Conservation (phyloP, 2,888 invertebrate genomes). For the Mesorhabditis spiculigera region DNA sequence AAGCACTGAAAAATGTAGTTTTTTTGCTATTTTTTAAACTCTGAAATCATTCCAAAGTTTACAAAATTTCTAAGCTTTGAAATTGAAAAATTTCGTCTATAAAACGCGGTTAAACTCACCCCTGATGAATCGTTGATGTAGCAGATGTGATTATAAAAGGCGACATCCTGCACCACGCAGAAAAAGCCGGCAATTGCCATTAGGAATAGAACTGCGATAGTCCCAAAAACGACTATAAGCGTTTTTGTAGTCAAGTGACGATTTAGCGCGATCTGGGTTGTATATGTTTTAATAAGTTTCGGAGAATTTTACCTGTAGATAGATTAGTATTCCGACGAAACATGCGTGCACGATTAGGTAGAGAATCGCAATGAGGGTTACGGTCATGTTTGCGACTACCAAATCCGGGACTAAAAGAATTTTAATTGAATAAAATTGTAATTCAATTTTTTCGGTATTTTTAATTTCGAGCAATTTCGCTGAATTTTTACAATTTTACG, state of each 20-base stretch:
- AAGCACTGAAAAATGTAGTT: constrained; percentile 16
- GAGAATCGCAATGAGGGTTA: constrained; percentile 35
- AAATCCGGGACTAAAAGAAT: constrained; percentile 30
- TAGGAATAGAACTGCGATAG: constrained; percentile 38
- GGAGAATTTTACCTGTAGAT: constrained; percentile 39
- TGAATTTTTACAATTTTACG: no score
- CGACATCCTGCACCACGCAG: constrained; percentile 36
- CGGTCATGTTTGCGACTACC: constrained; percentile 39
- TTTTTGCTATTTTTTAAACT: constrained; percentile 11
- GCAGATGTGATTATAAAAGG: constrained; percentile 50
- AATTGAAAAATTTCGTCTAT: not conserved
- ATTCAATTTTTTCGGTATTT: not conserved
- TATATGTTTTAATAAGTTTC: not conserved
- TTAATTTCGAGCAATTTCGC: no score
- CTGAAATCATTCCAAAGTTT: not conserved
- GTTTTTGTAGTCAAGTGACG: constrained; percentile 27
- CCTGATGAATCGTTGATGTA: constrained; percentile 43
- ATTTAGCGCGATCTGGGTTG: constrained; percentile 11
- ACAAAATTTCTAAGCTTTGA: constrained; percentile 1
- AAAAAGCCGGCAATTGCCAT: constrained; percentile 35
- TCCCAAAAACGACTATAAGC: constrained; percentile 25
- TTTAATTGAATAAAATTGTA: not conserved
- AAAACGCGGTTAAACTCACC: constrained; percentile 5
- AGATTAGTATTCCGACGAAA: constrained; percentile 38
- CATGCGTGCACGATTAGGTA: constrained; percentile 40